phyloP scores from a whole-genome alignment of 2,113 vertebrate genomes.

The Tor tambroides region DNA sequence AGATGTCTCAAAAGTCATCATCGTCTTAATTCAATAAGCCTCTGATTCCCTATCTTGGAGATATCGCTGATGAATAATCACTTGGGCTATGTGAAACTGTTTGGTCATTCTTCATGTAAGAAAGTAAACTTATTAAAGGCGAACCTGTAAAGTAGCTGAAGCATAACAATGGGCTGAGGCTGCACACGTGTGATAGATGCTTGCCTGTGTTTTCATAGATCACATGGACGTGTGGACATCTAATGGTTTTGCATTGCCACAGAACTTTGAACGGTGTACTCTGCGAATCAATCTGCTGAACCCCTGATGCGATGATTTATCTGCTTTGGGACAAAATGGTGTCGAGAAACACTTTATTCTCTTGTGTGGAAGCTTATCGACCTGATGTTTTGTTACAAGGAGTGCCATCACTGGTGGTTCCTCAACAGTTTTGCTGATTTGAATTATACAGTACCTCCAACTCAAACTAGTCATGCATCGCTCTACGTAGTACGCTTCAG shows the following conservation, averaged over 20 bases:
- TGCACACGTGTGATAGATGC: conserved; percentile 27
- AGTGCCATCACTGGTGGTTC: neutral
- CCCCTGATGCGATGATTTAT: conserved; percentile 15
- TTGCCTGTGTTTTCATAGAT: conserved; percentile 36
- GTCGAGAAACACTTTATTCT: neutral
- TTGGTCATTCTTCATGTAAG: conserved; percentile 68
- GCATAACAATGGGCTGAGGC: conserved; percentile 49
- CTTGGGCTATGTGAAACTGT: conserved; percentile 64
- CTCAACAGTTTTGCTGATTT: neutral
- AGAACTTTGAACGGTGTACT: neutral
- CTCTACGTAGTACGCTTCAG: neutral
- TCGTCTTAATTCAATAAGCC: conserved; percentile 44
- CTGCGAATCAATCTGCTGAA: conserved; percentile 7
- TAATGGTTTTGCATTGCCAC: conserved; percentile 9
- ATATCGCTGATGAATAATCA: conserved; percentile 64
- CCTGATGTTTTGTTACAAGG: neutral
- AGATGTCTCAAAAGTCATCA: conserved; percentile 46
- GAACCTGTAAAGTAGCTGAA: conserved; percentile 59
- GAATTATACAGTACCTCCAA: neutral
- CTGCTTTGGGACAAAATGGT: conserved; percentile 5
- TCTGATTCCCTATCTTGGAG: conserved; percentile 26
- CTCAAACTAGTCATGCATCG: neutral
- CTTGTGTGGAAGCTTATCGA: neutral
- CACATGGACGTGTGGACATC: neutral
- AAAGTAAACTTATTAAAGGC: conserved; percentile 66